A percentile compares a stretch with the other conserved stretches of the same genome.
Conservation (phyloP, 2,888 invertebrate species). For the Lycophotia porphyrea region DNA sequence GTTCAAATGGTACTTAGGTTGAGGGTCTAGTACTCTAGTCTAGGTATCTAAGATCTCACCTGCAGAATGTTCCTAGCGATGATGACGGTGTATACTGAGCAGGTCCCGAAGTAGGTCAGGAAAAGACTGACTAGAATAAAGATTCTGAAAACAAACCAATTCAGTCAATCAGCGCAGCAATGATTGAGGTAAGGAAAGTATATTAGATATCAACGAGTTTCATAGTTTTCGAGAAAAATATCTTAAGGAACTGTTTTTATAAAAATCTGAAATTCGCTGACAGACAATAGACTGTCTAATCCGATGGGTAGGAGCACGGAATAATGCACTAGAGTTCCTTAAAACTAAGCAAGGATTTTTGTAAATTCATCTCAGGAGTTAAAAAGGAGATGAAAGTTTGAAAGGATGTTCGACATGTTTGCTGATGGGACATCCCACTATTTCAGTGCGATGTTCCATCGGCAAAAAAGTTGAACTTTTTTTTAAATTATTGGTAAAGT, state of each 20-base stretch:
- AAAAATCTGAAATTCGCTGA: not conserved
- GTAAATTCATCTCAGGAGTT: not conserved
- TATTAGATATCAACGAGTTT: too few species aligned
- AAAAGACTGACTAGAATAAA: conserved; percentile 95
- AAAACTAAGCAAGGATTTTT: not conserved
- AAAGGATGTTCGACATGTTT: not conserved
- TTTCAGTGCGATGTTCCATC: too few species aligned
- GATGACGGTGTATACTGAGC: conserved; percentile 98
- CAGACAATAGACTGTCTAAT: not conserved
- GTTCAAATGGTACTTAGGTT: not conserved
- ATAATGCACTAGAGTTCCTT: not conserved
- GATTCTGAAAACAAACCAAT: conserved; percentile 84
- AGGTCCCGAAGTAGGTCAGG: conserved; percentile 98
- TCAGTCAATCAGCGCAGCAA: not conserved
- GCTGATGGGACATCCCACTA: not conserved
- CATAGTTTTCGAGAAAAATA: too few species aligned
- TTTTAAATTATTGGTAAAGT: not conserved
- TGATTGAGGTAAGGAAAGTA: not conserved
- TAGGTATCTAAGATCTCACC: conserved; percentile 75
- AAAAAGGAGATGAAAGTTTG: not conserved
- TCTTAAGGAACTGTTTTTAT: not conserved
- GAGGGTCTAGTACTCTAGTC: not conserved
- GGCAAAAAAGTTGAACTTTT: too few species aligned
- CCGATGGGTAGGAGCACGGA: not conserved
- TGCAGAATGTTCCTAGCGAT: conserved; percentile 95